phyloP scores from a whole-genome alignment of 1,140 invertebrate species.

The Calephelis nemesis region DNA sequence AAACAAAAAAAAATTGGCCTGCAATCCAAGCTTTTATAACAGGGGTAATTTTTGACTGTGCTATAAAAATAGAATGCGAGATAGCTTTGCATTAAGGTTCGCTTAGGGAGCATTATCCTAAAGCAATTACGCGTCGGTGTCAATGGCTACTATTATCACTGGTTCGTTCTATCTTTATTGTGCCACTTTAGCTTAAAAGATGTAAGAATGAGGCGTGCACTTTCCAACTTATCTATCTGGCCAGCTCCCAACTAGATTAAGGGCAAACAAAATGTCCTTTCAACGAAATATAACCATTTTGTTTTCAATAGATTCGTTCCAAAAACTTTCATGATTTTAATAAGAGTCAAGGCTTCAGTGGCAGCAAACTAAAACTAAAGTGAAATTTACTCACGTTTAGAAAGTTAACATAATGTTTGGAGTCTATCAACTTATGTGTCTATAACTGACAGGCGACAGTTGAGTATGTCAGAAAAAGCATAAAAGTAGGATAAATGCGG shows the following conservation, averaged over 20 bases:
- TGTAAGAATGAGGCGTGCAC: slow-evolving; percentile 22
- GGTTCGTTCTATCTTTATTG: slow-evolving; percentile 23
- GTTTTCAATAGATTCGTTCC: neutral
- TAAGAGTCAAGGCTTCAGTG: too few relatives aligned
- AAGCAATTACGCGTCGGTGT: slow-evolving; percentile 16
- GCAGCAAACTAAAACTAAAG: too few relatives aligned
- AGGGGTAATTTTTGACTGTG: neutral
- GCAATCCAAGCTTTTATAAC: too few relatives aligned
- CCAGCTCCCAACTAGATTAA: slow-evolving; percentile 28
- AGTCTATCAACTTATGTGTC: too few relatives aligned
- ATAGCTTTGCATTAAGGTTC: too few relatives aligned
- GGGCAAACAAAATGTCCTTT: slow-evolving; percentile 12
- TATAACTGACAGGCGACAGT: too few relatives aligned
- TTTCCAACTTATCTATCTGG: slow-evolving; percentile 23
- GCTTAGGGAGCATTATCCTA: neutral
- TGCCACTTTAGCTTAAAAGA: slow-evolving; percentile 21
- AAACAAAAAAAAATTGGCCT: too few relatives aligned
- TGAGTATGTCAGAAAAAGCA: too few relatives aligned
- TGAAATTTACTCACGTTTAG: too few relatives aligned
- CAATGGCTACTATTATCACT: slow-evolving; percentile 17
- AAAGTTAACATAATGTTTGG: too few relatives aligned
- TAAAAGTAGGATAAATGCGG: too few relatives aligned
- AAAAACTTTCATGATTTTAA: too few relatives aligned
- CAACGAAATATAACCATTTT: slow-evolving; percentile 7
- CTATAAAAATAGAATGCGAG: neutral